Evolutionary conservation across 2,888 invertebrate species (phyloP), one percentile per base, ranked within the genome.

Genomic region (Amblyteles armatorius): DNA sequence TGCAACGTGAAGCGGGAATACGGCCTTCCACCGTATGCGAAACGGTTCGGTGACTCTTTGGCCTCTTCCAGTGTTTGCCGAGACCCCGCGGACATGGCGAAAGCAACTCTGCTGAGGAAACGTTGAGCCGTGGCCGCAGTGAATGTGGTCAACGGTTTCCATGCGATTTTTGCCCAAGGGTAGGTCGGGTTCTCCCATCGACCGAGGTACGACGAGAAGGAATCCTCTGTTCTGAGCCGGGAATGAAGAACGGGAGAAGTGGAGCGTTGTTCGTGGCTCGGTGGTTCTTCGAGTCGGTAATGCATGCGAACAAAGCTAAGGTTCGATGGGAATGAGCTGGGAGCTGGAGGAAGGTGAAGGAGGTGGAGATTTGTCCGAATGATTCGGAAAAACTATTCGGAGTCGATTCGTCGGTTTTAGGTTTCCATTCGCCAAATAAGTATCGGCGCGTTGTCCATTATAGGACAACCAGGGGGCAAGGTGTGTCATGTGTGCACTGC

Each of bases 31-130:
- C 67, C 48, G 57, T 71, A 44, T 48, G 76, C 67, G 57, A 57
- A 57, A 57, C 79, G 71, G 83, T 84, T 80, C 76, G 72, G 40
- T 68, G 76, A 68, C 36, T 80, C 40, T 57, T 72, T 77, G 67
- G 68, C 40, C 67, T 22, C 50, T 11, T 57, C 57, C 26, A 11
- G 36, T 22, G n/a, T 60, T 68, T 29, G 57, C 57, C 36, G 44
- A 68, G 72, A 44, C 76, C 76, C 57, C 29, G 40, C 26, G 22
- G 50, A 69, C 67, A 78, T 7, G n/a, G 29, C 33, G 68, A 50
- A 60, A 48, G 72, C 33, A 80, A 80, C 40, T 74, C 16, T n/a
- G 40, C 29, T 1, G 50, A 36, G 52, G n/a, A 19, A 71, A 55
- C 22, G 3, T 11, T 22, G 19, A 11, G 55, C 29, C 9, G 67